Base-by-base conservation (phyloP, 2,888 invertebrate genomes). In the Glyphotaelius pellucidus region DNA sequence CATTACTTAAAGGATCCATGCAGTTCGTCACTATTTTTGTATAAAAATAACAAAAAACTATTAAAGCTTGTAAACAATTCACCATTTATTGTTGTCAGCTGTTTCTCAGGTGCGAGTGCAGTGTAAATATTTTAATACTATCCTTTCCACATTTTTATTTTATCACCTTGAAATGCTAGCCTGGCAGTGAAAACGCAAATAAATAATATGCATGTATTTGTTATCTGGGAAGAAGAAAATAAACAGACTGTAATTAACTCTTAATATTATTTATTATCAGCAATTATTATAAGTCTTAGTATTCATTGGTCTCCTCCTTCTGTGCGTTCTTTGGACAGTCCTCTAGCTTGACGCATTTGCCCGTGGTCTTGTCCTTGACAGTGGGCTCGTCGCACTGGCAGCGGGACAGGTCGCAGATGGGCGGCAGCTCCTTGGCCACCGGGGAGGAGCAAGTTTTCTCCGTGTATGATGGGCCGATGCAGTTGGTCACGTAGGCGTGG, bases 321-420 rank as follows among this genome's bases (percentile, higher is more conserved):
- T 52, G 25, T n/a, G 90, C n/a, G 2, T 52, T 42, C 35, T 80
- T 52, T 12, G 89, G 83, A 67, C 92, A 92, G 80, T 92, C 90
- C 52, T 90, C 80, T 12, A 90, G 83, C 35, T 85, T 47, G 32
- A 92, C 91, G 83, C 92, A 92, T 38, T 92, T 92, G 31, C 90
- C 89, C 11, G 84, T 89, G 7, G 25, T 25, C 30, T 80, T 30
- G 88, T 92, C 90, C 35, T 52, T n/a, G 12, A 92, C 91, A 2
- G 80, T 91, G 19, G 92, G 92, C 30, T 84, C 52, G 31, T 92
- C 92, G 30, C 92, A 92, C 31, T 91, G 90, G 47, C 93, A 93
- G 15, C 88, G 30, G 30, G 92, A 93, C 30, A 90, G 31, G 52
- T 92, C 93, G 31, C 93, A 93, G 30, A 91, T 81, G 12, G 86